These are phyloP conservation scores for Myiozetetes cayanensis DNA, from an alignment of 2,113 vertebrate genomes.

Conservation along the genomic window DNA sequence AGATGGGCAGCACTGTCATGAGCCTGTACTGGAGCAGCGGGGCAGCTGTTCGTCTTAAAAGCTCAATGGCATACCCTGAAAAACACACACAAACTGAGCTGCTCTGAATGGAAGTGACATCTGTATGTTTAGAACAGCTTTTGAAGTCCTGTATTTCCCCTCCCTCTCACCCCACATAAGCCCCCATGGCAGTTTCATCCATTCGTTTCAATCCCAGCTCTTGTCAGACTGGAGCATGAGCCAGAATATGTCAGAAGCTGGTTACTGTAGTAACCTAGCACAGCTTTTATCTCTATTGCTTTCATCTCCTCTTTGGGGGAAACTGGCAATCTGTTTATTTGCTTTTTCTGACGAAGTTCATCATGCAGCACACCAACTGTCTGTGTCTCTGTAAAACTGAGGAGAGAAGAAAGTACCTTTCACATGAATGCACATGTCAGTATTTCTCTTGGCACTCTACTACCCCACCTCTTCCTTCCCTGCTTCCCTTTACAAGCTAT, in stretches of 20 bases:
- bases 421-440: background rate
- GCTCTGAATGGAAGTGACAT: background rate
- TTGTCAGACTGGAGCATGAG: background rate
- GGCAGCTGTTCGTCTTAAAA: background rate
- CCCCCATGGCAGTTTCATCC: background rate
- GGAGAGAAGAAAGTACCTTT: background rate
- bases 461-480: background rate
- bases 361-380: background rate
- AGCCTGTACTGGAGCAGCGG: background rate
- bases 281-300: slow-evolving; percentile 33
- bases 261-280: slow-evolving; percentile 50
- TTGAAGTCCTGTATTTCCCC: background rate
- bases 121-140: background rate
- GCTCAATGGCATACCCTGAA: background rate
- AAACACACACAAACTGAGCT: background rate
- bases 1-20: fast-evolving
- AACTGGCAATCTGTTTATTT: slow-evolving; percentile 41
- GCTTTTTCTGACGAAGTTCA: background rate
- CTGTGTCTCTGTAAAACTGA: background rate
- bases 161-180: background rate
- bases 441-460: background rate
- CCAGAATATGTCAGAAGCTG: background rate
- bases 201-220: background rate
- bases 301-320: slow-evolving; percentile 26
- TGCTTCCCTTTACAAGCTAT: background rate